phyloP scores from a whole-genome alignment of 1,140 invertebrate genomes.

The Pomacea maculata region DNA sequence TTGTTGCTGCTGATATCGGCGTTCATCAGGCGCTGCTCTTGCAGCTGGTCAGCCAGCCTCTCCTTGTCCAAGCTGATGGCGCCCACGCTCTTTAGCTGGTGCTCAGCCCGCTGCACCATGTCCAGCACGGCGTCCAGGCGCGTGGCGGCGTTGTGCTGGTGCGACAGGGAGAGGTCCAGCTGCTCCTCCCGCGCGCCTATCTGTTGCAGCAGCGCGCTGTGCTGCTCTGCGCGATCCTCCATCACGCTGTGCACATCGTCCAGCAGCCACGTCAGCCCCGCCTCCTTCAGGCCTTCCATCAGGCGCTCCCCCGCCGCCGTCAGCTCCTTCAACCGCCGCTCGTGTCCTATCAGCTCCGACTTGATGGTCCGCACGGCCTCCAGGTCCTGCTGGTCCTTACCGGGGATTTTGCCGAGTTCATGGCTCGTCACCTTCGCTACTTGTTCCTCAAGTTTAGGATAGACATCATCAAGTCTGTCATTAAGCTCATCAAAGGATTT shows the following conservation, averaged over 20 bases:
- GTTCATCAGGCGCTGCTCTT: constrained; percentile 82
- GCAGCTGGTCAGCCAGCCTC: constrained; percentile 87
- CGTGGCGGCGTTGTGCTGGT: constrained; percentile 92
- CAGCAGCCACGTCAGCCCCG: constrained; percentile 68
- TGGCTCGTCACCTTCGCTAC: constrained; percentile 64
- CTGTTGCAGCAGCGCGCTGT: constrained; percentile 77
- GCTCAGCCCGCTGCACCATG: constrained; percentile 87
- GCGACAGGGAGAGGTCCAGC: constrained; percentile 85
- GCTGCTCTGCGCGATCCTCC: constrained; percentile 83
- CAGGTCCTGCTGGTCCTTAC: constrained; percentile 44
- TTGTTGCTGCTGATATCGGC: constrained; percentile 86
- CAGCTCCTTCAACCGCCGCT: constrained; percentile 51
- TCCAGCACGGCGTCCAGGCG: constrained; percentile 83
- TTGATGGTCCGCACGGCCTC: constrained; percentile 48
- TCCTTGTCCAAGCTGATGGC: constrained; percentile 89
- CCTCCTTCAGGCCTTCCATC: constrained; percentile 73
- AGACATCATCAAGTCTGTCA: constrained; percentile 82
- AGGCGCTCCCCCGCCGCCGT: constrained; percentile 50
- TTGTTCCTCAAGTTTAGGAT: constrained; percentile 83
- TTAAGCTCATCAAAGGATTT: constrained; percentile 62
- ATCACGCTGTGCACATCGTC: constrained; percentile 81
- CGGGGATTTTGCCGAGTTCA: constrained; percentile 43
- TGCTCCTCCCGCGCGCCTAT: constrained; percentile 83
- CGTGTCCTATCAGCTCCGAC: constrained; percentile 54
- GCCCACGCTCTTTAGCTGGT: constrained; percentile 74